These are phyloP conservation scores for Mesembrinibis cayennensis DNA, from an alignment of 2,113 vertebrate species.

Conservation along the genomic window DNA sequence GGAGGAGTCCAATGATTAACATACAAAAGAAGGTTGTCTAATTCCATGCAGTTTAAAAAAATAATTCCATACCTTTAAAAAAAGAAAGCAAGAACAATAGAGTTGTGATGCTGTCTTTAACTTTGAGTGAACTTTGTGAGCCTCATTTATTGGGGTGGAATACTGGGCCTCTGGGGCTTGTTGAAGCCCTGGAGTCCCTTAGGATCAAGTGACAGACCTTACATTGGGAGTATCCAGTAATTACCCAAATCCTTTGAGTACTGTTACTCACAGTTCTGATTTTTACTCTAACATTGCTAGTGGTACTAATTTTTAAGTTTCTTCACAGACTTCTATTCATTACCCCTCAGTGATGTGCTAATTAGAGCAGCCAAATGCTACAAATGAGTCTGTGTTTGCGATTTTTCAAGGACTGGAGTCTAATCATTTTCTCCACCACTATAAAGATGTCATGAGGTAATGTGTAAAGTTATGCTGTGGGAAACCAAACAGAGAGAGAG, in stretches of 20 bases:
- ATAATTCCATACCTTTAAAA: not conserved
- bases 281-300: constrained; percentile 64
- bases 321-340: constrained; percentile 60
- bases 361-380: constrained; percentile 61
- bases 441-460: constrained; percentile 55
- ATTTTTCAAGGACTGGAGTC: constrained; percentile 38
- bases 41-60: constrained; percentile 1
- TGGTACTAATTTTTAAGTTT: constrained; percentile 58
- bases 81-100: not conserved
- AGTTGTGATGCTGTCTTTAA: not conserved
- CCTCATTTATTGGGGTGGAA: constrained; percentile 27
- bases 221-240: constrained; percentile 50
- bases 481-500: constrained; percentile 45
- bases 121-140: constrained; percentile 32
- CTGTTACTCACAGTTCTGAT: constrained; percentile 52
- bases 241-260: constrained; percentile 56
- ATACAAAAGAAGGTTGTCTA: not conserved
- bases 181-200: not conserved
- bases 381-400: constrained; percentile 53
- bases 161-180: constrained; percentile 18
- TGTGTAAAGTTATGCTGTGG: constrained; percentile 47
- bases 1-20: constrained; percentile 6
- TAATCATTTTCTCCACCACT: constrained; percentile 34
- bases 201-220: constrained; percentile 47
- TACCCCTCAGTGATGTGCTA: constrained; percentile 66